phyloP scores from a whole-genome alignment of 2,797 vertebrate genomes.

The Myotis myotis region DNA sequence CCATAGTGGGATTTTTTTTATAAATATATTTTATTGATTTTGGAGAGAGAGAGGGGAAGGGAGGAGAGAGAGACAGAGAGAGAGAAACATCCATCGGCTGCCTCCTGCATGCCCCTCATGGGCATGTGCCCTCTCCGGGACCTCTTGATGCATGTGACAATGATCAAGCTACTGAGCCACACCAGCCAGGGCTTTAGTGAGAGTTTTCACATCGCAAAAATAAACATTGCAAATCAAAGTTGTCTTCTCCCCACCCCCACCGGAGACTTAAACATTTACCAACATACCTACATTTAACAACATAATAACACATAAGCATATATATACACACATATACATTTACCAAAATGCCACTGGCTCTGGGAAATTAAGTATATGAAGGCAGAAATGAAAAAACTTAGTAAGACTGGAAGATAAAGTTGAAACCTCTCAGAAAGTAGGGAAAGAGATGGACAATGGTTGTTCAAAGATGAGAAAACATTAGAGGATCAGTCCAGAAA shows the following conservation, averaged over 20 bases:
- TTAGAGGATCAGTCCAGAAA: background rate
- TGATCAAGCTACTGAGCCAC: no score
- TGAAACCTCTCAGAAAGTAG: background rate
- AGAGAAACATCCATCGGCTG: no score
- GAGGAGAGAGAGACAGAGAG: no score
- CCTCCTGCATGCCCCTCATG: no score
- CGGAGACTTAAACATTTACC: background rate
- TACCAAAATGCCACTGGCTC: background rate
- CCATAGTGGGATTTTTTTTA: no score
- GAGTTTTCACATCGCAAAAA: background rate
- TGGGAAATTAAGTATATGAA: background rate
- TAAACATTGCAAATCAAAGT: background rate
- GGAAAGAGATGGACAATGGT: background rate
- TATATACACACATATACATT: background rate
- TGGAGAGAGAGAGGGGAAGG: no score
- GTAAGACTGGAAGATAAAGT: background rate
- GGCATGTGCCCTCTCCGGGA: no score
- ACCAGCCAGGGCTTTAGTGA: background rate
- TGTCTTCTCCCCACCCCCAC: background rate
- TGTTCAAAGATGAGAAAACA: background rate
- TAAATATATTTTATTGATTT: no score
- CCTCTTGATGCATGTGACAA: no score
- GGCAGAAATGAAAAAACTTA: background rate
- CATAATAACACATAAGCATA: background rate
- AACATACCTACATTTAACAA: background rate